Conservation (phyloP, 2,888 invertebrate genomes). For the Gisinianus flammeolus region DNA sequence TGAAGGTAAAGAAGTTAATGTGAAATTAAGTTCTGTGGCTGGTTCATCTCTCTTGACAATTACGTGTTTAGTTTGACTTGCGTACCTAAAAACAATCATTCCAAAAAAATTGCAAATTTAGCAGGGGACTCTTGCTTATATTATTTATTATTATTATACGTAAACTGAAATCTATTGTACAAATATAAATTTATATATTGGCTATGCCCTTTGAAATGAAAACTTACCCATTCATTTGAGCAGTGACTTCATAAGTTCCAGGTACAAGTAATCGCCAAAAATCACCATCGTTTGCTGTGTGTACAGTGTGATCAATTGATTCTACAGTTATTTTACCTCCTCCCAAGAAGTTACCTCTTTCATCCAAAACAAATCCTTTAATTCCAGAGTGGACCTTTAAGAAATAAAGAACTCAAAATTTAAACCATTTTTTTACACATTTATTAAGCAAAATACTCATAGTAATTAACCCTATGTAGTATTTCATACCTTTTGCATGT, state of each 20-base stretch:
- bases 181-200: no score
- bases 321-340: conserved; percentile 78
- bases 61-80: conserved; percentile 70
- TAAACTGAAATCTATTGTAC: no score
- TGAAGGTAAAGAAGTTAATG: conserved; percentile 60
- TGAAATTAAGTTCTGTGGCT: conserved; percentile 61
- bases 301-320: conserved; percentile 76
- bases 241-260: conserved; percentile 82
- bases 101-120: no score
- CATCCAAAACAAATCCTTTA: conserved; percentile 82
- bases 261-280: conserved; percentile 90
- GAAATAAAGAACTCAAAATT: conserved; percentile 29
- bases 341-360: conserved; percentile 74
- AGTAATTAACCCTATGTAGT: no score
- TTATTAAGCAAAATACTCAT: neutral
- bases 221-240: conserved; percentile 70
- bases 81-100: conserved; percentile 66
- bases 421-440: neutral
- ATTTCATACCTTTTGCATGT: conserved; percentile 79
- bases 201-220: no score
- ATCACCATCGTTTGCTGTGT: conserved; percentile 77
- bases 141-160: no score
- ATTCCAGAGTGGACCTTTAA: conserved; percentile 83
- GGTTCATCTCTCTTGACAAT: conserved; percentile 65
- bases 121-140: no score